Conservation (phyloP, 2,888 invertebrate species). For the Cancer borealis region DNA sequence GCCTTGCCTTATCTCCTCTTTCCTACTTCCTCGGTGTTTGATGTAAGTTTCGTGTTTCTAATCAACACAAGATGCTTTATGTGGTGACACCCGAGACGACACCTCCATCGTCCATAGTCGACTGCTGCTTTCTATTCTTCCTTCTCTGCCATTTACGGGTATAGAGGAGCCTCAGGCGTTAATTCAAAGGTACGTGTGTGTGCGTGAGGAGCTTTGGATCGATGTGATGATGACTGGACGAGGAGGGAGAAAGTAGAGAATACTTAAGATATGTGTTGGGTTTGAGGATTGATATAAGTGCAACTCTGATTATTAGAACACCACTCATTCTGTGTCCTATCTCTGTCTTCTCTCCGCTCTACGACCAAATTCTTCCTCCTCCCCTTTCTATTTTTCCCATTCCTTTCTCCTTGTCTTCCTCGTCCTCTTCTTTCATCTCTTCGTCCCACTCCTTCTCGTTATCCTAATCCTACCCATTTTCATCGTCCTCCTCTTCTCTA, state of each 20-base stretch:
- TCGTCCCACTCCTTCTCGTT: neutral
- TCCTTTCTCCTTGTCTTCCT: neutral
- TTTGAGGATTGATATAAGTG: neutral
- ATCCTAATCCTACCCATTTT: neutral
- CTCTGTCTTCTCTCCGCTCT: neutral
- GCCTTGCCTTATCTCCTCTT: neutral
- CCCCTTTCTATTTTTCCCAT: neutral
- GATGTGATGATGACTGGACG: neutral
- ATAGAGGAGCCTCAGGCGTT: neutral
- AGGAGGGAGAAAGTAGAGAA: neutral
- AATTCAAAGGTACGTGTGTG: neutral
- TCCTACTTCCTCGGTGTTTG: neutral
- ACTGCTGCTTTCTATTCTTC: neutral
- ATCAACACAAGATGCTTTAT: neutral
- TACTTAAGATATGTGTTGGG: neutral
- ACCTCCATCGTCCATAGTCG: neutral
- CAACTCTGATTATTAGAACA: neutral
- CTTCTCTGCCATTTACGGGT: neutral
- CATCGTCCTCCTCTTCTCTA: neutral
- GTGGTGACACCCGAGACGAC: neutral
- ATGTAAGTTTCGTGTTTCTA: neutral
- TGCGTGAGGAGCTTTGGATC: neutral
- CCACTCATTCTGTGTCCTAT: neutral
- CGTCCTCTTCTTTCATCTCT: conserved; percentile 14
- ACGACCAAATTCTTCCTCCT: neutral